Base-by-base conservation (phyloP, 2,888 invertebrate genomes). In the Anthophora plumipes region DNA sequence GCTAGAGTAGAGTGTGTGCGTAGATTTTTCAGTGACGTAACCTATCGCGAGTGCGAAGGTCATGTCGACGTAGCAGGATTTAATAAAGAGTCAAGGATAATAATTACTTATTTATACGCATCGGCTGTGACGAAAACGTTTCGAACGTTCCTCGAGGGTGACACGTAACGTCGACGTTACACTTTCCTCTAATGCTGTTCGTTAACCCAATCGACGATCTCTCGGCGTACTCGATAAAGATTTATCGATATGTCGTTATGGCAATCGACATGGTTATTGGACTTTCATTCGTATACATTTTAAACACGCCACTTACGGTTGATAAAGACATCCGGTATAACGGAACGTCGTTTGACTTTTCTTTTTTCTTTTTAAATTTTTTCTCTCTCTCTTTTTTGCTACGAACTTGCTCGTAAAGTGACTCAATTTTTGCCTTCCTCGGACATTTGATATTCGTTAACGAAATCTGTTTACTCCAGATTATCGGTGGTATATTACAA, bases 21-120 rank as follows among this genome's bases (percentile, higher is more conserved):
- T 17, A 63, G 43, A 20, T 41, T 68, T 81, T 81, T 75, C 64
- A 48, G 66, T 87, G 83, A 87, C 82, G 85, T 77, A 83, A 87
- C 60, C 50, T n/a, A 54, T 52, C 68, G 59, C 54, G 78, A 48
- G 37, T 50, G 54, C 73, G 83, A 81, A 76, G 77, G 78, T 74
- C 73, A 14, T 43, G 25, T 22, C 63, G 72, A 78, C 76, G 22
- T 59, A 83, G 73, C 76, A 71, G 66, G 80, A 86, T 86, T 86
- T 83, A 87, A 87, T 85, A 74, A 73, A 81, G 81, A 84, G 84
- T 87, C 86, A 83, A 86, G 80, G 85, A 81, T 83, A 76, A 67
- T 66, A 80, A 89, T 89, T 77, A 81, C 69, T 81, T 86, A 74
- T 80, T 83, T 80, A 80, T 80, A 77, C 64, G 68, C 76, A 59